Evolutionary conservation across 2,888 invertebrate genomes (phyloP).

Genomic region (Stictocephala bisonia): DNA sequence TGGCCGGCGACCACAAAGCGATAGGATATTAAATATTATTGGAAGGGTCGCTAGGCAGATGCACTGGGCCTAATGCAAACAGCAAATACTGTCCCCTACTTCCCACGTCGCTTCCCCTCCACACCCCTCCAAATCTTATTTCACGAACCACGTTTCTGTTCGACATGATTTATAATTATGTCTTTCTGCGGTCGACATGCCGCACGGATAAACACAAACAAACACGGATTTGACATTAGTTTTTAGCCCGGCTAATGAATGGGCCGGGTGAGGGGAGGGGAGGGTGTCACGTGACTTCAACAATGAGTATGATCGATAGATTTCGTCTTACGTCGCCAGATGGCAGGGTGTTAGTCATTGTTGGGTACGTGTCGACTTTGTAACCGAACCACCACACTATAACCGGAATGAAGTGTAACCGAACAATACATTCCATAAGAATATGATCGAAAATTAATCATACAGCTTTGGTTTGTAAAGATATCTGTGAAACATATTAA

Average conservation of each 20-base stretch:
- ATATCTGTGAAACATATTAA: too few relatives aligned
- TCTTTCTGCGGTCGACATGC: conserved; percentile 43
- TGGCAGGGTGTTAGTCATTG: too few relatives aligned
- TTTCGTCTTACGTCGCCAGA: conserved; percentile 4
- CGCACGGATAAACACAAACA: conserved; percentile 45
- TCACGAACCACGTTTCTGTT: conserved; percentile 42
- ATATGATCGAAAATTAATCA: too few relatives aligned
- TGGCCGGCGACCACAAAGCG: conserved; percentile 32
- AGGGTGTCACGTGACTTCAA: conserved; percentile 21
- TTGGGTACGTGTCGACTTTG: too few relatives aligned
- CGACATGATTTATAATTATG: conserved; percentile 48
- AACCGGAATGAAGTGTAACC: too few relatives aligned
- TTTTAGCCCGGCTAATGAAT: conserved; percentile 38
- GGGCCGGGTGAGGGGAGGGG: too few relatives aligned
- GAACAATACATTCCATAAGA: too few relatives aligned
- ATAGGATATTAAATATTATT: conserved; percentile 41
- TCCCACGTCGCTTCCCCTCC: conserved; percentile 19
- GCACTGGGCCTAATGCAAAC: conserved; percentile 10
- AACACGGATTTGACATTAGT: conserved; percentile 43
- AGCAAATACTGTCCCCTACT: not conserved
- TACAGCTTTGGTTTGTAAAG: too few relatives aligned
- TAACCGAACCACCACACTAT: too few relatives aligned
- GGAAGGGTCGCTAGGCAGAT: conserved; percentile 38
- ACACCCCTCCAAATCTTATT: conserved; percentile 40
- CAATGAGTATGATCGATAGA: conserved; percentile 24